These are phyloP conservation scores for Ascaphus truei DNA, from an alignment of 2,113 vertebrate genomes.

Conservation along the genomic window DNA sequence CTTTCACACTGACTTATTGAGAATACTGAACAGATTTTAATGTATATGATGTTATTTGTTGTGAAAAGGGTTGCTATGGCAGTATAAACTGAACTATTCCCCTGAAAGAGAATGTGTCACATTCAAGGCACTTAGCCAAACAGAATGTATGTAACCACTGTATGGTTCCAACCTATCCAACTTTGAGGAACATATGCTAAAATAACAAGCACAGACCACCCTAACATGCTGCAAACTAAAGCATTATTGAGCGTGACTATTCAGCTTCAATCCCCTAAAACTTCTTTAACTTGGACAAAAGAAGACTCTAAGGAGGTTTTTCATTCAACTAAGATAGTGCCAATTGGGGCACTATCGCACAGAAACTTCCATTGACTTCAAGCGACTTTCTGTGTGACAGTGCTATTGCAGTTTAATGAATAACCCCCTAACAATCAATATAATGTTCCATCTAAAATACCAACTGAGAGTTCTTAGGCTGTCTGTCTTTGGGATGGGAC, in stretches of 20 bases:
- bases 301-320: too few relatives aligned
- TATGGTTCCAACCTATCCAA: background rate
- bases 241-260: background rate
- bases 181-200: background rate
- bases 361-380: too few relatives aligned
- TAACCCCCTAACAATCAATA: too few relatives aligned
- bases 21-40: constrained; percentile 12
- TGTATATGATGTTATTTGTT: constrained; percentile 2
- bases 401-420: too few relatives aligned
- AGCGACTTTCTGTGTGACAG: too few relatives aligned
- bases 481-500: too few relatives aligned
- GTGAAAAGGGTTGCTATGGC: background rate
- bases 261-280: background rate
- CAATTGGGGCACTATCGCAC: too few relatives aligned
- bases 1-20: constrained; percentile 3
- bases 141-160: constrained; percentile 14
- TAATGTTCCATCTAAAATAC: too few relatives aligned
- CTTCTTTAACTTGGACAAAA: background rate
- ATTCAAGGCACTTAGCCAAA: constrained; percentile 23
- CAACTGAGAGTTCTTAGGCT: too few relatives aligned
- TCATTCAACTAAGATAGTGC: too few relatives aligned
- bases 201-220: background rate
- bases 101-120: constrained; percentile 11
- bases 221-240: background rate
- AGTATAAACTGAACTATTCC: background rate